A percentile compares a stretch with the other conserved stretches of the same genome.
Conservation (phyloP, 1,140 invertebrate genomes). For the Hypothenemus hampei region DNA sequence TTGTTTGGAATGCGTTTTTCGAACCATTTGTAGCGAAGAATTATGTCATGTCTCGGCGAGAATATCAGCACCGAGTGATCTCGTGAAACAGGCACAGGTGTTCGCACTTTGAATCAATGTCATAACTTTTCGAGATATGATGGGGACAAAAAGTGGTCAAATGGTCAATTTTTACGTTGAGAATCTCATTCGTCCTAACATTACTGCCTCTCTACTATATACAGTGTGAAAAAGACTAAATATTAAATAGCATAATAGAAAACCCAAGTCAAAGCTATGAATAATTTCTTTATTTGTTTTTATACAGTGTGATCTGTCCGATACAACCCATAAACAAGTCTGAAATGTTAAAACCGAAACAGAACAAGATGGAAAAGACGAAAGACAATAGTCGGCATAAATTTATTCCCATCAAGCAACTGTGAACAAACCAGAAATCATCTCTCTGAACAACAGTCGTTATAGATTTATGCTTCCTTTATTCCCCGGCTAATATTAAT, state of each 20-base stretch:
- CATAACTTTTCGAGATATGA: slow-evolving; percentile 33
- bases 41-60: slow-evolving; percentile 35
- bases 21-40: slow-evolving; percentile 37
- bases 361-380: too few relatives aligned
- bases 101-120: slow-evolving; percentile 30
- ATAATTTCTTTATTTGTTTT: too few relatives aligned
- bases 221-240: too few relatives aligned
- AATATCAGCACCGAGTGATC: slow-evolving; percentile 36
- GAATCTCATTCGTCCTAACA: too few relatives aligned
- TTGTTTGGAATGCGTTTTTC: slow-evolving; percentile 42
- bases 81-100: slow-evolving; percentile 32
- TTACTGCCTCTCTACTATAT: too few relatives aligned
- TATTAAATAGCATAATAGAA: too few relatives aligned
- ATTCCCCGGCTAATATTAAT: slow-evolving; percentile 39
- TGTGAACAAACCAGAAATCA: slow-evolving; percentile 26
- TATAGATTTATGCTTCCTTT: slow-evolving; percentile 38
- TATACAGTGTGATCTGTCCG: too few relatives aligned
- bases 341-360: too few relatives aligned
- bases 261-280: too few relatives aligned
- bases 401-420: slow-evolving; percentile 25
- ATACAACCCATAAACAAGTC: too few relatives aligned
- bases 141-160: too few relatives aligned
- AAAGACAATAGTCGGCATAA: slow-evolving; percentile 27
- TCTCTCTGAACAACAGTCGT: slow-evolving; percentile 9
- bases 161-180: too few relatives aligned